Conservation (phyloP, 2,113 vertebrate genomes). For the Toxotes chatareus region DNA sequence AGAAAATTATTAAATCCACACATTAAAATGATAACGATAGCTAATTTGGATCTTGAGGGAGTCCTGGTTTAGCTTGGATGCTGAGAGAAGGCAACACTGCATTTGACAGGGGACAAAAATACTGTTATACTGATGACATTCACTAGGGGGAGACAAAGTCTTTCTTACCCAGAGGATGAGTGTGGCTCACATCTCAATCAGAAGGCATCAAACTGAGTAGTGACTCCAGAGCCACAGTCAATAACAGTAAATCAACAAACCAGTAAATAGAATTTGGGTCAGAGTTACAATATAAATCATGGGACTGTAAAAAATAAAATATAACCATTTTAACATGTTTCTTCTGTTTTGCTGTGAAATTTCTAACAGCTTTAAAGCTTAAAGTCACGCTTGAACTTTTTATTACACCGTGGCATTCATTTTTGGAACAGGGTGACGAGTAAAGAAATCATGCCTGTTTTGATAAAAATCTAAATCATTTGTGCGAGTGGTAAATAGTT, state of each 20-base stretch:
- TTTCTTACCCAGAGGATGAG: neutral
- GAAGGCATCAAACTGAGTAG: neutral
- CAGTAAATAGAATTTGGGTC: too few species aligned
- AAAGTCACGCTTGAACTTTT: neutral
- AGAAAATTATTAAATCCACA: neutral
- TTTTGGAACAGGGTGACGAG: too few species aligned
- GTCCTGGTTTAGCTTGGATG: neutral
- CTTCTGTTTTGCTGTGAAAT: neutral
- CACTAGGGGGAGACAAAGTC: constrained; percentile 9
- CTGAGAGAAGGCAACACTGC: neutral
- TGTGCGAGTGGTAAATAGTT: neutral
- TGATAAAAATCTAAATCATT: neutral
- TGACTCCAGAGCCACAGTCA: neutral
- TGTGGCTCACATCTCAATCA: neutral
- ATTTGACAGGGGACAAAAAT: neutral
- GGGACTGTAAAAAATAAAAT: neutral
- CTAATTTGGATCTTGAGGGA: neutral
- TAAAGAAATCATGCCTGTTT: neutral
- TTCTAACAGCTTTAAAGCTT: neutral
- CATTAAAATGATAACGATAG: neutral
- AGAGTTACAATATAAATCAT: neutral
- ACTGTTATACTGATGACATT: neutral
- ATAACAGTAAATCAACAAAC: neutral
- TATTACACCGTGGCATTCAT: neutral
- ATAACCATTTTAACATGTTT: neutral